Evolutionary conservation across 1,140 invertebrate genomes (phyloP).

Genomic region (Acyrthosiphon pisum): DNA sequence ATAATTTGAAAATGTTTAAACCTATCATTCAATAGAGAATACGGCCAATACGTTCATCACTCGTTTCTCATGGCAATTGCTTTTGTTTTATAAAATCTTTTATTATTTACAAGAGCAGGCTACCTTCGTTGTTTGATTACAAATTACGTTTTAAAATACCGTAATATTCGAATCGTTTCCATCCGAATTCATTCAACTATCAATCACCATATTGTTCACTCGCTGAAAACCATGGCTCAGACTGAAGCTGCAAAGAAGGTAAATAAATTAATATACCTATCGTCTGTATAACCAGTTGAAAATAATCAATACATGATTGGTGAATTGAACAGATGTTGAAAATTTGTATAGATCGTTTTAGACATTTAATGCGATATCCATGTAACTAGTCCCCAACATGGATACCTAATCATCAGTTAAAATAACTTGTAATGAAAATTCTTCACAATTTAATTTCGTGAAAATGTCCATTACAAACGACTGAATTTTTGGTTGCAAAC

Average conservation of each 20-base stretch:
- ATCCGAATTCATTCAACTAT: not conserved
- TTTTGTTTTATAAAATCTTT: not conserved
- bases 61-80: not conserved
- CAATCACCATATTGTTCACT: not conserved
- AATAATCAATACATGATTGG: not conserved
- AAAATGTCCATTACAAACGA: not conserved
- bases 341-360: not conserved
- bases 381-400: not conserved
- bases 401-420: not conserved
- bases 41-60: not conserved
- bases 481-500: not conserved
- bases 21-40: not conserved
- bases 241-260: conserved; percentile 15
- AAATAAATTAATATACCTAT: not conserved
- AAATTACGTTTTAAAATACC: not conserved
- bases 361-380: not conserved
- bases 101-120: not conserved
- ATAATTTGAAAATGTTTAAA: conserved; percentile 14
- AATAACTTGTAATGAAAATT: not conserved
- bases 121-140: not conserved
- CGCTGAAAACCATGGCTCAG: not conserved
- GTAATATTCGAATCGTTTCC: not conserved
- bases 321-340: not conserved
- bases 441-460: not conserved
- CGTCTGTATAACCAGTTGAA: not conserved